Evolutionary conservation across 2,113 vertebrate genomes (phyloP).

Genomic region (Hepsetus odoe): DNA sequence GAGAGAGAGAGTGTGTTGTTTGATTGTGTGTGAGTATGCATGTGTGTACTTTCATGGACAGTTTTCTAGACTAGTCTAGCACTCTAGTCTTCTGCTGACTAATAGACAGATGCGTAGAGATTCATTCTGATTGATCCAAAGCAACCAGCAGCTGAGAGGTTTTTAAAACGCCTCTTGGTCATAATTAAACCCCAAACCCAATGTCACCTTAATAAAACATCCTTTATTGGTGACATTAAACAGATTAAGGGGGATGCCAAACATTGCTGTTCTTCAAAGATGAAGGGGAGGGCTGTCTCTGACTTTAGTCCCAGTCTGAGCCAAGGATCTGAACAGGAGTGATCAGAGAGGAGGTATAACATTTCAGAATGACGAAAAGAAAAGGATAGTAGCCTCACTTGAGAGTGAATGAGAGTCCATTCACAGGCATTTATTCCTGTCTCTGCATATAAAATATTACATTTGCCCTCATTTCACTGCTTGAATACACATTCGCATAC

Average conservation of each 20-base stretch:
- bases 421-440: too few relatives aligned
- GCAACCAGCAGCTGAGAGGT: slow-evolving; percentile 5
- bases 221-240: slow-evolving; percentile 56
- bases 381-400: too few relatives aligned
- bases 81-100: background rate
- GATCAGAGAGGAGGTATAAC: too few relatives aligned
- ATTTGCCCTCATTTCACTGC: too few relatives aligned
- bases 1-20: too few relatives aligned
- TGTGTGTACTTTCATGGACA: too few relatives aligned
- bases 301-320: slow-evolving; percentile 56
- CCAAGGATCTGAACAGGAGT: slow-evolving; percentile 44
- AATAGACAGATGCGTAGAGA: background rate
- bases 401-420: too few relatives aligned
- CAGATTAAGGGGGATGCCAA: slow-evolving; percentile 46
- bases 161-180: slow-evolving; percentile 48
- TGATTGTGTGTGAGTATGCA: too few relatives aligned
- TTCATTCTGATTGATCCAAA: background rate
- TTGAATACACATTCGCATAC: too few relatives aligned
- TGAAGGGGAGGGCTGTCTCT: slow-evolving; percentile 21
- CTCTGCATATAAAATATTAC: too few relatives aligned
- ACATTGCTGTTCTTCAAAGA: slow-evolving; percentile 38
- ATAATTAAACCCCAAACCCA: slow-evolving; percentile 52
- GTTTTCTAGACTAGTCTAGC: background rate
- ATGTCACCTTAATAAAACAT: slow-evolving; percentile 55
- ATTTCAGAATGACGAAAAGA: too few relatives aligned